These are phyloP conservation scores for Variabilichromis moorii DNA, from an alignment of 2,113 vertebrate species.

Conservation along the genomic window DNA sequence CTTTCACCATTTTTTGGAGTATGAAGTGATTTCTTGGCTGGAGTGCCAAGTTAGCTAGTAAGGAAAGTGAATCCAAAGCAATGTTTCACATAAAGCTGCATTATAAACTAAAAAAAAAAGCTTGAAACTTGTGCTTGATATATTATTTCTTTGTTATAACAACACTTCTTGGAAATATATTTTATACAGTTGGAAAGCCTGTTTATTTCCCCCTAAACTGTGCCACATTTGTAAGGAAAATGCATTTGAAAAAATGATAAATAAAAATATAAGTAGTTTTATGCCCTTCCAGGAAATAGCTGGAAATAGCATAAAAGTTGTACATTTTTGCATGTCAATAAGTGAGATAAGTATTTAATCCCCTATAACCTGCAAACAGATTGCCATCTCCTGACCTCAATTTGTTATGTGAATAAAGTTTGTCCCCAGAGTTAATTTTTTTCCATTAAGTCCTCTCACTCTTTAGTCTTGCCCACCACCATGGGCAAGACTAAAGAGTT, in stretches of 20 bases:
- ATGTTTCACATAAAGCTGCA: neutral
- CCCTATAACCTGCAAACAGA: neutral
- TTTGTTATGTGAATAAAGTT: neutral
- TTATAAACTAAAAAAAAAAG: neutral
- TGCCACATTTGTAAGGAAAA: neutral
- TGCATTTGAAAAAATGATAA: neutral
- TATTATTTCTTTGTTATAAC: neutral
- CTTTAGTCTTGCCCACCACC: neutral
- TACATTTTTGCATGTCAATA: neutral
- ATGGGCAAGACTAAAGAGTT: neutral
- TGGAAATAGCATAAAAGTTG: neutral
- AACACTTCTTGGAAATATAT: rapidly evolving
- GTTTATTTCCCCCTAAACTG: neutral
- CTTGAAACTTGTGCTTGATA: neutral
- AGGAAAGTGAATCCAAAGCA: neutral
- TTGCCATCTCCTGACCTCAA: neutral
- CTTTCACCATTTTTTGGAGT: neutral
- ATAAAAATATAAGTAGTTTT: neutral
- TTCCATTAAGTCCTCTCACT: neutral
- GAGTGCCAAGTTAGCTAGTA: neutral
- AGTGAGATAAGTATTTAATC: neutral
- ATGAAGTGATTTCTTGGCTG: neutral
- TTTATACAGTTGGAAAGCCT: neutral
- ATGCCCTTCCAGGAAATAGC: neutral
- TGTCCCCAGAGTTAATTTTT: neutral